These are phyloP conservation scores for Drosophila simulans DNA, from an alignment of 1,140 invertebrate genomes.

Conservation along the genomic window DNA sequence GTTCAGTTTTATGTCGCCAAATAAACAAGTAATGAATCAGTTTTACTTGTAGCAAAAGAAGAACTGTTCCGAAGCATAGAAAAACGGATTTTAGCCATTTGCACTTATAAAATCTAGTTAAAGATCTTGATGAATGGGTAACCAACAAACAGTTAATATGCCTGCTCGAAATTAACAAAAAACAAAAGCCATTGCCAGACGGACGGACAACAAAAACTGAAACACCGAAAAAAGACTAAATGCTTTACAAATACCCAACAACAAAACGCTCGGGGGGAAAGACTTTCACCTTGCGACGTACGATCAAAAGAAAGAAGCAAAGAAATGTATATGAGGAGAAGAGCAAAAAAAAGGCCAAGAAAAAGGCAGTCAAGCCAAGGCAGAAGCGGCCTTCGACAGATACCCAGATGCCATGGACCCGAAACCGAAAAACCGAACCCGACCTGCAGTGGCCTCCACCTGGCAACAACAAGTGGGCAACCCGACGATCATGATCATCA, in stretches of 20 bases:
- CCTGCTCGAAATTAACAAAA: slow-evolving; percentile 60
- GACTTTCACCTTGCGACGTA: slow-evolving; percentile 79
- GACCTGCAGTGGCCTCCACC: slow-evolving; percentile 44
- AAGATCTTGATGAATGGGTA: slow-evolving; percentile 25
- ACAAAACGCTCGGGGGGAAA: slow-evolving; percentile 76
- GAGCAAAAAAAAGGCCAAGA: slow-evolving; percentile 7
- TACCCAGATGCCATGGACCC: slow-evolving; percentile 60
- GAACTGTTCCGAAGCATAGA: not conserved
- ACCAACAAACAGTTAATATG: slow-evolving; percentile 43
- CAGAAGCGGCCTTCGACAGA: slow-evolving; percentile 69
- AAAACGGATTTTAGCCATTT: not conserved
- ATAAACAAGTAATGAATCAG: no score
- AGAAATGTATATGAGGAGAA: slow-evolving; percentile 24
- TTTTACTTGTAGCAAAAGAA: no score
- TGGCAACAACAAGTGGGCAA: slow-evolving; percentile 70
- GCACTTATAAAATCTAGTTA: slow-evolving; percentile 1
- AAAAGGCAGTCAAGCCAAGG: slow-evolving; percentile 28
- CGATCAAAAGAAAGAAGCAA: slow-evolving; percentile 48
- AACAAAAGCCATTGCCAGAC: slow-evolving; percentile 50
- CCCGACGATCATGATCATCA: slow-evolving; percentile 35
- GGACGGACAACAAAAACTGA: slow-evolving; percentile 60
- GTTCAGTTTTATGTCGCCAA: slow-evolving; percentile 28
- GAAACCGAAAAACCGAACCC: slow-evolving; percentile 38
- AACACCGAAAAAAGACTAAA: slow-evolving; percentile 73
- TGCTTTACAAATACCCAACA: slow-evolving; percentile 75